phyloP scores from a whole-genome alignment of 2,797 vertebrate species.

The Sebastes nivosus region DNA sequence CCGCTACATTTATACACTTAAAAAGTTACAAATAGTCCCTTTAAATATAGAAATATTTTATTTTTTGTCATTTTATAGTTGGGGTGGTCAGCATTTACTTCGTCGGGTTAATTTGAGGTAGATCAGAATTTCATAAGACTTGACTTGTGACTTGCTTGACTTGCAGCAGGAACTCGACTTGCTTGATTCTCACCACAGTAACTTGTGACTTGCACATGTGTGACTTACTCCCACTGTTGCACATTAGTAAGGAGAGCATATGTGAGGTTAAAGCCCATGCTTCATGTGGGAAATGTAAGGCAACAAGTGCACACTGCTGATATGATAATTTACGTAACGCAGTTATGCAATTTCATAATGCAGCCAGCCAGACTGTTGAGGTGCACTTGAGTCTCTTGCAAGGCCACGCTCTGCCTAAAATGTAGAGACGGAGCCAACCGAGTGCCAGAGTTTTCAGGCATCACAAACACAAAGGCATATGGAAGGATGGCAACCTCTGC shows the following conservation, averaged over 20 bases:
- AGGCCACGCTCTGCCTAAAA: neutral
- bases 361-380: neutral
- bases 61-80: too few relatives aligned
- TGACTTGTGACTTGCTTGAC: too few relatives aligned
- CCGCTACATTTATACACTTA: too few relatives aligned
- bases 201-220: too few relatives aligned
- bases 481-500: slow-evolving; percentile 38
- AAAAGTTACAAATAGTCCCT: too few relatives aligned
- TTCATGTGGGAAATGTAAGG: neutral
- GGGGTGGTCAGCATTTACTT: too few relatives aligned
- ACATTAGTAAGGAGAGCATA: neutral
- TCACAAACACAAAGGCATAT: slow-evolving; percentile 21
- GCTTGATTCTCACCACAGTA: too few relatives aligned
- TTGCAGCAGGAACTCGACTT: too few relatives aligned
- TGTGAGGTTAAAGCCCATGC: neutral
- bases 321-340: neutral
- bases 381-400: neutral
- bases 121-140: too few relatives aligned
- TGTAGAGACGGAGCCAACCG: neutral
- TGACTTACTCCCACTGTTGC: too few relatives aligned
- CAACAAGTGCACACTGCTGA: neutral
- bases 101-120: too few relatives aligned
- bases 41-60: too few relatives aligned
- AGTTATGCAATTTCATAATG: neutral
- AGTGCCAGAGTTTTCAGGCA: slow-evolving; percentile 31